Base-by-base conservation (phyloP, 1,140 invertebrate genomes). In the Drosophila lacteicornis region DNA sequence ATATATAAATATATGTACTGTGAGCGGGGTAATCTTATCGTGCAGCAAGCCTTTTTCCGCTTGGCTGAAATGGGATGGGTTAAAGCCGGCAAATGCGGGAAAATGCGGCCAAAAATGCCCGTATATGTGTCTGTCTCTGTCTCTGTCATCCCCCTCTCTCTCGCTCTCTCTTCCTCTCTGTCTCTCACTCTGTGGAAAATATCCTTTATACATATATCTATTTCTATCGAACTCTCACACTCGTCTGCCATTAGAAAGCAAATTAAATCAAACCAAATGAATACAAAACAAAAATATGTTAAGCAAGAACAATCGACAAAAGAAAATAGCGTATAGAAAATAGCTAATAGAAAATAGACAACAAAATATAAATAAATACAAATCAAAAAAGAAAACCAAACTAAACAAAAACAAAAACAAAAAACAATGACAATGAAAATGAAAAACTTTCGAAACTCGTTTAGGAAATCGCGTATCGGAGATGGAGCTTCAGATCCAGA, bases 381-480 rank as follows among this genome's bases (percentile, higher is more conserved):
- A 55, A 15, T 30, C 57, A 53, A 51, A 58, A 58, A 53, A 27
- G 9, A 62, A 70, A 60, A 59, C 38, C 17, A 73, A 70, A 15
- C 40, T 38, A 30, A 40, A n/a, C 30, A 19, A 50, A 60, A 42
- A 46, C 58, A 56, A 57, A 36, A 62, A 45, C 25, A 67, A 68
- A 30, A 30, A 74, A 61, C 68, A 55, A 74, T 56, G 36, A 56
- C 53, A 56, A 56, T 56, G 60, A 75, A 83, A 77, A 77, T 55
- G 53, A 68, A 51, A 80, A 74, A 83, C 63, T 75, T 79, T 79
- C 60, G 68, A 83, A 88, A 88, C 77, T 90, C 78, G 85, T 88
- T 88, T 86, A 92, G 91, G 87, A 92, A 92, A 91, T 88, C 91
- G 77, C 86, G 86, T 91, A 91, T 91, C 80, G 91, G 84, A 88